These are phyloP conservation scores for Aurelia sp. DNA, from an alignment of 30 jellyfish, hydroid and myxozoan species.

Conservation along the genomic window DNA sequence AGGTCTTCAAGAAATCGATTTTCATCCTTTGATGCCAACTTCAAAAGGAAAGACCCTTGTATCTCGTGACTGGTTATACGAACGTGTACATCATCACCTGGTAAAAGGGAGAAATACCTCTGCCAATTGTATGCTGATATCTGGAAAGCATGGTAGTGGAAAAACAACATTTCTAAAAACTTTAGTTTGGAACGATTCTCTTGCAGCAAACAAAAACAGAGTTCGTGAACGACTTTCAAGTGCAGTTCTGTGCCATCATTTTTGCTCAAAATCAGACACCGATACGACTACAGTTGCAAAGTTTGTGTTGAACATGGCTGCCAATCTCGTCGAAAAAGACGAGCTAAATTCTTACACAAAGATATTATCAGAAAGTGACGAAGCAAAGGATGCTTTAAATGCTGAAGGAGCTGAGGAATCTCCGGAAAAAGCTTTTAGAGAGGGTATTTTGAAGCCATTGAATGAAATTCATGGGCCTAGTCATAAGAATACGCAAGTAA, in stretches of 20 bases:
- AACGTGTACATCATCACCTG: slow-evolving; percentile 5
- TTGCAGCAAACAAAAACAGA: slow-evolving; percentile 19
- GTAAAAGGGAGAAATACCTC: neutral
- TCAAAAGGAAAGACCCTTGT: slow-evolving; percentile 58
- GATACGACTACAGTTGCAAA: slow-evolving; percentile 46
- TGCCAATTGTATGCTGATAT: slow-evolving; percentile 15
- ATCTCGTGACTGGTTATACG: slow-evolving; percentile 68
- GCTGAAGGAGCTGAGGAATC: slow-evolving; percentile 36
- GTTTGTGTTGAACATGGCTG: slow-evolving; percentile 59
- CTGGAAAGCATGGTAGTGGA: slow-evolving; percentile 66
- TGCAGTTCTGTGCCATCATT: slow-evolving; percentile 59
- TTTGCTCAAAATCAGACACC: slow-evolving; percentile 43
- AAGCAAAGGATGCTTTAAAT: neutral
- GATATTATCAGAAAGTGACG: slow-evolving; percentile 17
- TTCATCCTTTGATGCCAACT: slow-evolving; percentile 51
- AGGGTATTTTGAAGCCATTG: slow-evolving; percentile 54
- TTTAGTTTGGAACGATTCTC: slow-evolving; percentile 56
- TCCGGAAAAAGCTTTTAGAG: slow-evolving; percentile 50
- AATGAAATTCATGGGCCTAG: slow-evolving; percentile 12
- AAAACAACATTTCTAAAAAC: slow-evolving; percentile 54
- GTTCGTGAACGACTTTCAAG: slow-evolving; percentile 42
- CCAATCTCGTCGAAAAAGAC: slow-evolving; percentile 47
- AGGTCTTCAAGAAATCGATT: slow-evolving; percentile 56
- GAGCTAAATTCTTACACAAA: slow-evolving; percentile 42
- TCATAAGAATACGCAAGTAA: neutral